phyloP scores from a whole-genome alignment of 64 coral and sea anemone genomes.

The Montipora efflorescens region DNA sequence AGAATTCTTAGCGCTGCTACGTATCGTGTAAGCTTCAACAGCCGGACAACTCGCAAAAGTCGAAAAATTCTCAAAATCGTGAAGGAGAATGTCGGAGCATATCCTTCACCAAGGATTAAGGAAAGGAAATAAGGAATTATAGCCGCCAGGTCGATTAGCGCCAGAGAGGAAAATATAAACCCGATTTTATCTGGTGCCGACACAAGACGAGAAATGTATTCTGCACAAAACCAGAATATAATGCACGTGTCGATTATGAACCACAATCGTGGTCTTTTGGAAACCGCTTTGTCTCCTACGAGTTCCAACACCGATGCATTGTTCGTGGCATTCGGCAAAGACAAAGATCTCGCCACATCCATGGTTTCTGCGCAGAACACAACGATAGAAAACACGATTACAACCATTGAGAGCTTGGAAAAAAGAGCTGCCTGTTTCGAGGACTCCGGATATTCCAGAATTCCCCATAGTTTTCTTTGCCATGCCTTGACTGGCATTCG shows the following conservation, averaged over 20 bases:
- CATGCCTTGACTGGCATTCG: constrained; percentile 36
- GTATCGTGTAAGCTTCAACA: constrained; percentile 88
- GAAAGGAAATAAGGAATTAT: constrained; percentile 85
- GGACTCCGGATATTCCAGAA: constrained; percentile 77
- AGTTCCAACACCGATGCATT: not conserved
- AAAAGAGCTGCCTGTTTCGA: constrained; percentile 54
- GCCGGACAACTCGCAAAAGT: constrained; percentile 75
- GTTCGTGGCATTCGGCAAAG: constrained; percentile 1
- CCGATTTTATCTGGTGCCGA: constrained; percentile 49
- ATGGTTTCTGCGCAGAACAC: constrained; percentile 85
- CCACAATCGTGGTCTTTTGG: constrained; percentile 59
- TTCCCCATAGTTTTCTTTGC: constrained; percentile 68
- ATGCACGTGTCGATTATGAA: constrained; percentile 82
- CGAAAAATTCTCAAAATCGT: constrained; percentile 74
- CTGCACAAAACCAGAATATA: constrained; percentile 77
- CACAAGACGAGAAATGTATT: constrained; percentile 57
- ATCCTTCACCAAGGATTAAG: not conserved
- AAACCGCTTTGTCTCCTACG: not conserved
- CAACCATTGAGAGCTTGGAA: constrained; percentile 61
- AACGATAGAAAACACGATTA: constrained; percentile 67
- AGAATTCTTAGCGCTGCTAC: constrained; percentile 75
- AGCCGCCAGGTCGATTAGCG: constrained; percentile 74
- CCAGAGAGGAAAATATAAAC: constrained; percentile 71
- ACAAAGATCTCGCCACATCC: not conserved
- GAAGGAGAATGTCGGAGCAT: constrained; percentile 68